Evolutionary conservation across 1,140 invertebrate species (phyloP).

Genomic region (Drosophila busckii): DNA sequence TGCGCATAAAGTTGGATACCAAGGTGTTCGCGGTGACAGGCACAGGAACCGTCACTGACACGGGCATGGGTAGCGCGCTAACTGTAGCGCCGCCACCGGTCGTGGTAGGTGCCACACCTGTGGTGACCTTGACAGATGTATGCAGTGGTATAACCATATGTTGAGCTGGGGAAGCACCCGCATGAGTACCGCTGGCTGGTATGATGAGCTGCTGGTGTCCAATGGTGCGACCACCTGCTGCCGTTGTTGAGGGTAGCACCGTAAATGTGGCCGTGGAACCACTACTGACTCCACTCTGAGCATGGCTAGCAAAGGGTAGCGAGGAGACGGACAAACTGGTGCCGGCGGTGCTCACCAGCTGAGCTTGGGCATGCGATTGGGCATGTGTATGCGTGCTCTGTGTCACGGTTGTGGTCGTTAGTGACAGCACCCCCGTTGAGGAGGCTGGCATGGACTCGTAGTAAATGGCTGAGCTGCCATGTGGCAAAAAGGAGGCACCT

Average conservation of each 20-base stretch:
- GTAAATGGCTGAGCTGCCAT: slow-evolving; percentile 68
- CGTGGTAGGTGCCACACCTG: slow-evolving; percentile 38
- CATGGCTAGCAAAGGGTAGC: slow-evolving; percentile 55
- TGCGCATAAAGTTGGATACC: slow-evolving; percentile 68
- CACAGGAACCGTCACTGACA: slow-evolving; percentile 21
- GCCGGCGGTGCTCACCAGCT: slow-evolving; percentile 44
- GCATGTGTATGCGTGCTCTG: slow-evolving; percentile 51
- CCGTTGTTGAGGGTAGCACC: slow-evolving; percentile 52
- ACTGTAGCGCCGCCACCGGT: slow-evolving; percentile 30
- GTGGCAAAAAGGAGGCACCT: slow-evolving; percentile 15
- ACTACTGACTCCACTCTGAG: slow-evolving; percentile 18
- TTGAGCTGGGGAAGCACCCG: slow-evolving; percentile 39
- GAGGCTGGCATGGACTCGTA: slow-evolving; percentile 74
- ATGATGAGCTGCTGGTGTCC: slow-evolving; percentile 65
- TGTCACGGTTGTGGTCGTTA: slow-evolving; percentile 69
- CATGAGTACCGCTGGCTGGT: slow-evolving; percentile 29
- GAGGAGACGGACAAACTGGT: slow-evolving; percentile 63
- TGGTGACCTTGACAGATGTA: slow-evolving; percentile 72
- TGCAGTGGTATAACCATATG: slow-evolving; percentile 76
- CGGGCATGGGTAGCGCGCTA: slow-evolving; percentile 20
- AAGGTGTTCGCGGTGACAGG: slow-evolving; percentile 21
- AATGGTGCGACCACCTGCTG: slow-evolving; percentile 49
- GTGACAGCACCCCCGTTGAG: slow-evolving; percentile 69
- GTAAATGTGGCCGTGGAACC: slow-evolving; percentile 72
- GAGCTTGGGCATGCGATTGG: slow-evolving; percentile 51